Evolutionary conservation across 2,888 invertebrate genomes (phyloP).

Genomic region (Drosophila rellima): DNA sequence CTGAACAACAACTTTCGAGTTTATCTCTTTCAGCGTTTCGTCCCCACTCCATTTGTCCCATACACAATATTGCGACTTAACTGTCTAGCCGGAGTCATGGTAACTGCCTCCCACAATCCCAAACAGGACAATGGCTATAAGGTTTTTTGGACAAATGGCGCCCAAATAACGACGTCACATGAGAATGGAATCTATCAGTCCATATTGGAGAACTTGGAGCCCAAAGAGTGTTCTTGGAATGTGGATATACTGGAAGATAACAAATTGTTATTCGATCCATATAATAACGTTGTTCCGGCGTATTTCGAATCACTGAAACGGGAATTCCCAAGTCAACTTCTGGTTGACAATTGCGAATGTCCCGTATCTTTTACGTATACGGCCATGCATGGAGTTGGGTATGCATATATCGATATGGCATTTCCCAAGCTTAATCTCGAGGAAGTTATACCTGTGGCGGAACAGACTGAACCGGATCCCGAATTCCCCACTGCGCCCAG

Average conservation of each 20-base stretch:
- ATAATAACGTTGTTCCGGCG: constrained; percentile 88
- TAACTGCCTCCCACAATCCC: constrained; percentile 98
- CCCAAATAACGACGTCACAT: constrained; percentile 96
- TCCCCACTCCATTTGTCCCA: constrained; percentile 97
- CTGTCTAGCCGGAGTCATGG: constrained; percentile 95
- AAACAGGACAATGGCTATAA: constrained; percentile 99
- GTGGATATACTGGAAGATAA: constrained; percentile 87
- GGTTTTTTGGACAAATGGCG: constrained; percentile 92
- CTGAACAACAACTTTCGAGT: constrained; percentile 91
- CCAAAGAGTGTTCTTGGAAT: constrained; percentile 93
- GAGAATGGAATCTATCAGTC: constrained; percentile 93
- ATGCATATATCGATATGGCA: constrained; percentile 90
- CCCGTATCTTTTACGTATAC: constrained; percentile 93
- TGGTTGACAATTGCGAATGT: constrained; percentile 87
- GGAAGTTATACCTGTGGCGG: constrained; percentile 84
- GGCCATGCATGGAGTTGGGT: constrained; percentile 99
- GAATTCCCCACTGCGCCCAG: constrained; percentile 98
- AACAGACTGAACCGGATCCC: constrained; percentile 96
- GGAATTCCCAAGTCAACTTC: constrained; percentile 87
- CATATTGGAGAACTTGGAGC: constrained; percentile 92
- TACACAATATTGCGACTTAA: constrained; percentile 91
- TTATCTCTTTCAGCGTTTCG: constrained; percentile 91
- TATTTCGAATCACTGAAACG: constrained; percentile 89
- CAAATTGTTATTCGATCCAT: constrained; percentile 89
- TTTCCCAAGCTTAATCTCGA: constrained; percentile 91